A percentile compares a stretch with the other conserved stretches of the same genome.
These are phyloP conservation scores for Pseudochirops corinnae DNA, from an alignment of 2,797 vertebrate species.

Conservation along the genomic window DNA sequence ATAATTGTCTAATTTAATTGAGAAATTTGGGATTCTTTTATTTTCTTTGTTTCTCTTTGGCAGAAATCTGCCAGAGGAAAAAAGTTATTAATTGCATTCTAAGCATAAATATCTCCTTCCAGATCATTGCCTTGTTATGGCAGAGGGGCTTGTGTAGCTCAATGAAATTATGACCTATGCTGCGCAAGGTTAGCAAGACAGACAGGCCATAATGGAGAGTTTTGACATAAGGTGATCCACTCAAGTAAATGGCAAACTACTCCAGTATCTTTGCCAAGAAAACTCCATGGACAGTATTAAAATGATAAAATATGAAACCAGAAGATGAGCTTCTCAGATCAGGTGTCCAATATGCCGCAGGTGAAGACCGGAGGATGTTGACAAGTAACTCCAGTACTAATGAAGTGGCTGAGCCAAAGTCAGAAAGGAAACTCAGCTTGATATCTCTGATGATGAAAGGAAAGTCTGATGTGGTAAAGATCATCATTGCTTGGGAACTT, in stretches of 20 bases:
- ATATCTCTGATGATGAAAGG: background rate
- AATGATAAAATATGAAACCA: background rate
- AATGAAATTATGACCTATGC: background rate
- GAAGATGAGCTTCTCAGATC: background rate
- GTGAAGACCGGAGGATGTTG: background rate
- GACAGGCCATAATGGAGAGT: background rate
- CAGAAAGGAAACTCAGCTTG: background rate
- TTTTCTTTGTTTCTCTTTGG: background rate
- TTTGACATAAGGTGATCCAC: background rate
- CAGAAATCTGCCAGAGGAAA: background rate
- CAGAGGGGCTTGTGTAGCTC: background rate
- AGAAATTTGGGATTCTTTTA: background rate
- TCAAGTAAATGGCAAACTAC: background rate
- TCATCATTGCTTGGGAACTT: background rate
- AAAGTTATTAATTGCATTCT: background rate
- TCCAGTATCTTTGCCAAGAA: background rate
- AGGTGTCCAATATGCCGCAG: background rate
- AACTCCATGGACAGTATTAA: background rate
- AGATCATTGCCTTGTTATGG: background rate
- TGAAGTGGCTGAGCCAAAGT: background rate
- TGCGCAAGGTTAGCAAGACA: background rate
- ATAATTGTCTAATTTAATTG: background rate
- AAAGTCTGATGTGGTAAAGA: background rate
- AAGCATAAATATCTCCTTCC: background rate
- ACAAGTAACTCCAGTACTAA: background rate